These are phyloP conservation scores for Napeogenes inachia DNA, from an alignment of 2,888 invertebrate species.

Conservation along the genomic window DNA sequence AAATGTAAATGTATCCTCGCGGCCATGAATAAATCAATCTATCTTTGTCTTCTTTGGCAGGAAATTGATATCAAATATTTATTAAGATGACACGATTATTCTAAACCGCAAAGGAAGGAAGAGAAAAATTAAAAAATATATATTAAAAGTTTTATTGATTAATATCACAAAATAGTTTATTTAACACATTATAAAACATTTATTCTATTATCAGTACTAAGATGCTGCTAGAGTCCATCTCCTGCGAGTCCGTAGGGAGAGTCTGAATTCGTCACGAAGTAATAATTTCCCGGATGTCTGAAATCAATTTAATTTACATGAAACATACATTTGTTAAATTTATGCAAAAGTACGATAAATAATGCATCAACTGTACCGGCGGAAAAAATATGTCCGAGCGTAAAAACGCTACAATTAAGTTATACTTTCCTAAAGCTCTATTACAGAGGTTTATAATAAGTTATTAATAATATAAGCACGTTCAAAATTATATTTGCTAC, in stretches of 20 bases:
- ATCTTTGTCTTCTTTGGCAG: conserved; percentile 13
- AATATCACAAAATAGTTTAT: conserved; percentile 3
- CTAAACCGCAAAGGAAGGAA: background rate
- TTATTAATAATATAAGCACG: background rate
- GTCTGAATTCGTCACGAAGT: conserved; percentile 46
- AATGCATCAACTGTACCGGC: too few relatives aligned
- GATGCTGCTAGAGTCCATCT: conserved; percentile 45
- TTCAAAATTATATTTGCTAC: background rate
- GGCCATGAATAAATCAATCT: conserved; percentile 21
- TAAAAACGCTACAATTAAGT: too few relatives aligned
- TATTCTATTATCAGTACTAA: background rate
- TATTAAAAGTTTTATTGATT: background rate
- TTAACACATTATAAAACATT: conserved; percentile 1
- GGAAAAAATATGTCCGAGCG: too few relatives aligned
- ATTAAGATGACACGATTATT: conserved; percentile 11
- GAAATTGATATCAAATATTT: conserved; percentile 18
- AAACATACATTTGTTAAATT: too few relatives aligned
- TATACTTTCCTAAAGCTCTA: too few relatives aligned
- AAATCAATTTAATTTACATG: conserved; percentile 20
- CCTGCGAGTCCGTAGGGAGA: conserved; percentile 56
- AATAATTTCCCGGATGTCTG: conserved; percentile 57
- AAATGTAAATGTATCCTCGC: conserved; percentile 23
- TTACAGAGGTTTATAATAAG: too few relatives aligned
- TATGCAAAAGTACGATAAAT: too few relatives aligned
- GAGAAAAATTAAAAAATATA: background rate